phyloP scores from a whole-genome alignment of 2,888 invertebrate species.

The Chaetogeoica ovagalla region DNA sequence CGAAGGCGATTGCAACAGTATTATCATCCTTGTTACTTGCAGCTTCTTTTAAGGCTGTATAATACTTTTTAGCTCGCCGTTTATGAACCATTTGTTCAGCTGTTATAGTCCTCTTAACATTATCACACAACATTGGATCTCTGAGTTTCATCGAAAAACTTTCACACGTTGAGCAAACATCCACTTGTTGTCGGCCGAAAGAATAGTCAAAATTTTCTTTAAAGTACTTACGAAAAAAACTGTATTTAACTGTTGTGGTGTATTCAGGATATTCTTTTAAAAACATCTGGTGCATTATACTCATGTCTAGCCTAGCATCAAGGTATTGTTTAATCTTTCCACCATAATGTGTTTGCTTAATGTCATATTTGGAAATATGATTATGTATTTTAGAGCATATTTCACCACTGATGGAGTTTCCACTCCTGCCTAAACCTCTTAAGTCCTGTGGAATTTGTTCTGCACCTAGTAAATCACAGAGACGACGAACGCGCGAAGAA shows the following conservation, averaged over 20 bases:
- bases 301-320: not conserved
- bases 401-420: not conserved
- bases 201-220: constrained; percentile 51
- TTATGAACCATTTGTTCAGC: constrained; percentile 28
- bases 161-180: constrained; percentile 52
- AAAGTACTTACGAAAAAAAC: not conserved
- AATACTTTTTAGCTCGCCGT: constrained; percentile 49
- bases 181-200: constrained; percentile 53
- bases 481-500: not conserved
- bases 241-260: not conserved
- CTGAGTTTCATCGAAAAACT: constrained; percentile 44
- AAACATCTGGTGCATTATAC: not conserved
- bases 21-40: constrained; percentile 48
- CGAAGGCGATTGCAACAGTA: constrained; percentile 17
- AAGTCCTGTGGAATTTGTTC: not conserved
- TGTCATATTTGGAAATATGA: not conserved
- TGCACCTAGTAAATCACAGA: not conserved
- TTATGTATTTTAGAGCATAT: not conserved
- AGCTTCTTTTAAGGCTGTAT: constrained; percentile 53
- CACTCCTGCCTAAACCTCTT: not conserved
- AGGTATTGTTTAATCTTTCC: not conserved
- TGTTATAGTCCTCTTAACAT: not conserved
- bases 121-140: constrained; percentile 34
- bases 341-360: not conserved
- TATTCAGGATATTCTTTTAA: not conserved